phyloP scores from a whole-genome alignment of 1,140 invertebrate genomes.

The Lepidurus arcticus region DNA sequence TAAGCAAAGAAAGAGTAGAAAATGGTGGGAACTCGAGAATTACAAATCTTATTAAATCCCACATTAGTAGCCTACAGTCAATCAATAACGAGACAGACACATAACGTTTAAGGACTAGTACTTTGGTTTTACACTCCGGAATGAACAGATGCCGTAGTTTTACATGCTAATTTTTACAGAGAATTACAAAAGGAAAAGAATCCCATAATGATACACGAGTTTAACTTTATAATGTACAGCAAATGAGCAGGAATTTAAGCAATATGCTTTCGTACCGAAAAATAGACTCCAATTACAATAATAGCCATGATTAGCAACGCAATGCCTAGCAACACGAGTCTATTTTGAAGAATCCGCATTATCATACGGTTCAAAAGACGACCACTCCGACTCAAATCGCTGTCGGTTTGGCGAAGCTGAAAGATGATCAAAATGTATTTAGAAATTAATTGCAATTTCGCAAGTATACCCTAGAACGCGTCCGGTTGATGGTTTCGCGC shows the following conservation, averaged over 20 bases:
- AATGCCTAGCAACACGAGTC: constrained; percentile 58
- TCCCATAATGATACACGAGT: neutral
- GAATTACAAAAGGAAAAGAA: neutral
- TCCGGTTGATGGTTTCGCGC: constrained; percentile 74
- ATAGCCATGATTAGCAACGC: constrained; percentile 57
- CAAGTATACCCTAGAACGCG: constrained; percentile 63
- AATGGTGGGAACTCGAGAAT: neutral
- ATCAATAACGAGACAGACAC: neutral
- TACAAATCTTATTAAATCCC: neutral
- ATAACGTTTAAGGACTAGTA: neutral
- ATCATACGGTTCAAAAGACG: constrained; percentile 77
- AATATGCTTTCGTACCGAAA: constrained; percentile 31
- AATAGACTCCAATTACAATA: constrained; percentile 47
- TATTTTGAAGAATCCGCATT: constrained; percentile 64
- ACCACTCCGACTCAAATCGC: constrained; percentile 71
- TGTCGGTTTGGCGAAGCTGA: constrained; percentile 77
- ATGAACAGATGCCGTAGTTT: constrained; percentile 4
- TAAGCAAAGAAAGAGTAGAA: no score
- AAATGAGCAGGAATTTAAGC: neutral
- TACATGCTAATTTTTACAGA: neutral
- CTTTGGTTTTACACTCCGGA: neutral
- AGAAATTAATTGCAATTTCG: constrained; percentile 30
- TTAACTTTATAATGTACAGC: neutral
- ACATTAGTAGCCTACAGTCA: neutral
- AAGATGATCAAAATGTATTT: constrained; percentile 38